Percentiles rank a stretch among this genome's conserved stretches.
These are phyloP conservation scores for Neopelma chrysocephalum DNA, from an alignment of 2,797 vertebrate genomes.

Conservation along the genomic window DNA sequence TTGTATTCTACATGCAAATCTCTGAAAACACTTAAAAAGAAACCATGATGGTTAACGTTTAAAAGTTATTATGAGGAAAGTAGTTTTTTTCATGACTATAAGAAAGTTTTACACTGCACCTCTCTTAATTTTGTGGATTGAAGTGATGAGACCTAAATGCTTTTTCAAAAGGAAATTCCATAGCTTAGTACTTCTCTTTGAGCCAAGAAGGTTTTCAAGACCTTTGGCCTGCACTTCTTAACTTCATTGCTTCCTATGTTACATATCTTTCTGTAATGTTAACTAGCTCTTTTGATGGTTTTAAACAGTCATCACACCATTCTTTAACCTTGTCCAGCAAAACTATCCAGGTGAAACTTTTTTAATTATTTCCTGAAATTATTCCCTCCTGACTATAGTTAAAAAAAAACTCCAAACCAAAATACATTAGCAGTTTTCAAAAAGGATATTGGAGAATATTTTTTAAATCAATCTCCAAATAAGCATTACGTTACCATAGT, in stretches of 20 bases:
- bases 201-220: not conserved
- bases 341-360: not conserved
- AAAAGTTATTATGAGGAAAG: not conserved
- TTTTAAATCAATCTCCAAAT: accelerated
- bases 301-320: not conserved
- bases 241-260: accelerated
- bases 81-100: not conserved
- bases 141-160: not conserved
- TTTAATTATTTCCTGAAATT: not conserved
- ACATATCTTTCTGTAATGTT: not conserved
- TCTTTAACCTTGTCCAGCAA: not conserved
- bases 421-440: not conserved
- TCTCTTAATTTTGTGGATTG: not conserved
- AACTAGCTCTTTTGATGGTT: not conserved
- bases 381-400: not conserved
- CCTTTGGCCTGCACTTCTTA: not conserved
- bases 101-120: not conserved
- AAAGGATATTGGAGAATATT: not conserved
- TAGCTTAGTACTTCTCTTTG: not conserved
- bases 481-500: not conserved
- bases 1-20: not conserved
- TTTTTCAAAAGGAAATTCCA: not conserved
- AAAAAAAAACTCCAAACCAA: not conserved
- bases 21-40: not conserved
- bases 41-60: not conserved